Evolutionary conservation across 2,888 invertebrate genomes (phyloP).

Genomic region (Galerucella pusilla): DNA sequence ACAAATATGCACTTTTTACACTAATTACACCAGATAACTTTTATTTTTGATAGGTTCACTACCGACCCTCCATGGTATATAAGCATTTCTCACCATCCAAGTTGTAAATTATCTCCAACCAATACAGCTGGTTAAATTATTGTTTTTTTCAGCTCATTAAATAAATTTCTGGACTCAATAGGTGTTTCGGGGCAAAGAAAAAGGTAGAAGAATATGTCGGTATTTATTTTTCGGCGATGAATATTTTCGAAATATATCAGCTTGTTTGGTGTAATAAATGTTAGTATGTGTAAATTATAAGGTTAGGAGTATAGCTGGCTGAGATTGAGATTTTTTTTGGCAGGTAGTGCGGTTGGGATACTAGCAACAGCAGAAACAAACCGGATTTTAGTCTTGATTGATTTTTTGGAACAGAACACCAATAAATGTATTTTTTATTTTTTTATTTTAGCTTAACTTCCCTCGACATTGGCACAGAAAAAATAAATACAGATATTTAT

Average conservation of each 20-base stretch:
- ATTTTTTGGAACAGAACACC: too few relatives aligned
- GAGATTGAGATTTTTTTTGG: constrained; percentile 32
- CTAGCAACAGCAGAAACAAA: too few relatives aligned
- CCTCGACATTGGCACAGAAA: too few relatives aligned
- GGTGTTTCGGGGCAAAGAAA: constrained; percentile 61
- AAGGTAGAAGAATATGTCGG: constrained; percentile 57
- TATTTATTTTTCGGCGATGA: constrained; percentile 61
- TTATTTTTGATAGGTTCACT: neutral
- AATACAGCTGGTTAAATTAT: constrained; percentile 63
- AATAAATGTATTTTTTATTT: too few relatives aligned
- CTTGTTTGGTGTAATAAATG: constrained; percentile 62
- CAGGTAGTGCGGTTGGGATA: too few relatives aligned
- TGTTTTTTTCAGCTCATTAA: constrained; percentile 64
- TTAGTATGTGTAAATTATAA: constrained; percentile 53
- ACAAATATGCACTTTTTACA: too few relatives aligned
- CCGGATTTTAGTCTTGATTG: too few relatives aligned
- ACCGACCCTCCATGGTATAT: neutral
- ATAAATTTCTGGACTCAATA: constrained; percentile 64
- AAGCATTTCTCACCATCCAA: neutral
- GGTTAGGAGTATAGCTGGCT: constrained; percentile 39
- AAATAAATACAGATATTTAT: too few relatives aligned
- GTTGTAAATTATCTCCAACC: constrained; percentile 63
- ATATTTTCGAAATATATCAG: constrained; percentile 62
- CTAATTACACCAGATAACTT: too few relatives aligned
- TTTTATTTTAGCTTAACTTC: too few relatives aligned